These are phyloP conservation scores for Enteromius argenteus DNA, from an alignment of 2,797 vertebrate species.

Conservation along the genomic window DNA sequence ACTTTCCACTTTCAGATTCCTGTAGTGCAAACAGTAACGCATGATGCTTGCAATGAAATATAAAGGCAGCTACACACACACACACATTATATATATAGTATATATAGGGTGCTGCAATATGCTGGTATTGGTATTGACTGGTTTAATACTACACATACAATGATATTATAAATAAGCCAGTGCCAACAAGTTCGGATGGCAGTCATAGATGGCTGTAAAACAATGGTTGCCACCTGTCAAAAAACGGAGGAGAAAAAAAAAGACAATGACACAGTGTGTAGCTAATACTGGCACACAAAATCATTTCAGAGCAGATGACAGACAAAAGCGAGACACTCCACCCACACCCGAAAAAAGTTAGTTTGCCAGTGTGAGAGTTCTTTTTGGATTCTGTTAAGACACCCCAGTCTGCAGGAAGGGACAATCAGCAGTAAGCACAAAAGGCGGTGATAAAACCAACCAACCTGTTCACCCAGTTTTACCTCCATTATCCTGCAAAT, in stretches of 20 bases:
- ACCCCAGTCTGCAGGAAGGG: background rate
- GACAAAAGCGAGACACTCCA: background rate
- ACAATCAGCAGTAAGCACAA: background rate
- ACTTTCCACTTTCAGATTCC: constrained; percentile 8
- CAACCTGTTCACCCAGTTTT: background rate
- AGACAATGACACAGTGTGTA: background rate
- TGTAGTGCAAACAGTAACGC: constrained; percentile 1
- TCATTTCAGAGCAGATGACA: background rate
- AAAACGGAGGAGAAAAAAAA: background rate
- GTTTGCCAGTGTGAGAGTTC: background rate
- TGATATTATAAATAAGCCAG: background rate
- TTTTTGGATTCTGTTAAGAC: background rate
- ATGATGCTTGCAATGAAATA: background rate
- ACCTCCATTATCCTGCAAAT: background rate
- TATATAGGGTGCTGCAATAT: too few species aligned
- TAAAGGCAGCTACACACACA: background rate
- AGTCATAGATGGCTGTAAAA: background rate
- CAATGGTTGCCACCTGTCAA: background rate
- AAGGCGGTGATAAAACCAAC: background rate
- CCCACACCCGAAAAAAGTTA: background rate
- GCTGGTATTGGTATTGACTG: too few species aligned
- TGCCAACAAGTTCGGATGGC: background rate
- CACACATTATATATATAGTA: too few species aligned
- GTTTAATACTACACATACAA: too few species aligned
- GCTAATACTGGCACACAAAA: background rate